A percentile compares a stretch with the other conserved stretches of the same genome.
Evolutionary conservation across 2,888 invertebrate species (phyloP).

Genomic region (Nomada fucata): DNA sequence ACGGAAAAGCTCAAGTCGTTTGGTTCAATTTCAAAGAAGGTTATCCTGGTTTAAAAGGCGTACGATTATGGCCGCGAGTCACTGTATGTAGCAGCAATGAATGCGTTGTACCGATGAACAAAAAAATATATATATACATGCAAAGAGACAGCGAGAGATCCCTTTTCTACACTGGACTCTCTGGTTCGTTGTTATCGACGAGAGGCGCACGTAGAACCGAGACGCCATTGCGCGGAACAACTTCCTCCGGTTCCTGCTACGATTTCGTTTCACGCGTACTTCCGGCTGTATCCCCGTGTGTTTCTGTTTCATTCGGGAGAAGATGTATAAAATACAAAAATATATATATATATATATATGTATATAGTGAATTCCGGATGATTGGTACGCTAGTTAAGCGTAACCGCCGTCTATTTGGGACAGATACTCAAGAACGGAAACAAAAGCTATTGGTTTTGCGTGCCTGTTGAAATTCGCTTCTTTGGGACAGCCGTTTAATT

Average conservation of each 20-base stretch:
- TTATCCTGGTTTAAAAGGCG: no score
- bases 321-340: constrained; percentile 20
- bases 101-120: constrained; percentile 12
- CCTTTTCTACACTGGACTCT: constrained; percentile 21
- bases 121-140: not conserved
- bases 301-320: constrained; percentile 71
- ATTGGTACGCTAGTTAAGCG: no score
- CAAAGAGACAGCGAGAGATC: constrained; percentile 2
- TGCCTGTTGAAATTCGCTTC: no score
- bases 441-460: no score
- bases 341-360: not conserved
- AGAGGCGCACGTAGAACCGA: constrained; percentile 19
- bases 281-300: constrained; percentile 60
- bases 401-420: no score
- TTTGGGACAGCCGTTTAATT: no score
- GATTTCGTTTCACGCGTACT: constrained; percentile 61
- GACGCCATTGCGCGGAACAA: constrained; percentile 44
- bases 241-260: constrained; percentile 53
- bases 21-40: no score
- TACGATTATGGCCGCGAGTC: no score
- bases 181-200: constrained; percentile 27
- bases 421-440: no score
- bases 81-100: constrained; percentile 14
- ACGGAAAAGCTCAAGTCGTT: no score
- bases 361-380: not conserved